phyloP scores from a whole-genome alignment of 1,140 invertebrate species.

The Brachionus rotundiformis region DNA sequence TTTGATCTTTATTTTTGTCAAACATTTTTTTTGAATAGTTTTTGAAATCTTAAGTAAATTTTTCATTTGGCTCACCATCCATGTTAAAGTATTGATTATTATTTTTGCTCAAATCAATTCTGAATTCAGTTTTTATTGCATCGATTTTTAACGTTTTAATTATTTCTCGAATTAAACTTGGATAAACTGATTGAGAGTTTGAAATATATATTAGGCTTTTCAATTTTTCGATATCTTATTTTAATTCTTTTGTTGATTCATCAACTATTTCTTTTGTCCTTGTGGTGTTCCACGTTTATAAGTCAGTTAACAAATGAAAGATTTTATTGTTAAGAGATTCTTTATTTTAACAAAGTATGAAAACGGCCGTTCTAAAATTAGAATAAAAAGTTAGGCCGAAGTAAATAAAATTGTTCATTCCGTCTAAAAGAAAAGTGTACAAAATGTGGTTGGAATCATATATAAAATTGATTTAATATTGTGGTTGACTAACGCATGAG shows the following conservation, averaged over 20 bases:
- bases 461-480: no score
- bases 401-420: no score
- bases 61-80: neutral
- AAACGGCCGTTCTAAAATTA: no score
- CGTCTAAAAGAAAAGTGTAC: no score
- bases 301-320: no score
- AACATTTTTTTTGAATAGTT: neutral
- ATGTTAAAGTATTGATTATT: neutral
- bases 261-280: constrained; percentile 1
- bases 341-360: no score
- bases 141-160: neutral
- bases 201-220: neutral
- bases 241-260: neutral
- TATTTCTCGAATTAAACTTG: neutral
- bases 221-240: neutral
- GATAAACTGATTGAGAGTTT: neutral
- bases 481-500: no score
- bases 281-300: no score
- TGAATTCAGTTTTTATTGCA: neutral
- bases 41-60: neutral
- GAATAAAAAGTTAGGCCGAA: no score
- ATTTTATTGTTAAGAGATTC: no score
- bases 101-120: neutral
- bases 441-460: no score
- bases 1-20: neutral